A percentile compares a stretch with the other conserved stretches of the same genome.
These are phyloP conservation scores for Colletes collaris DNA, from an alignment of 2,888 invertebrate genomes.

Conservation along the genomic window DNA sequence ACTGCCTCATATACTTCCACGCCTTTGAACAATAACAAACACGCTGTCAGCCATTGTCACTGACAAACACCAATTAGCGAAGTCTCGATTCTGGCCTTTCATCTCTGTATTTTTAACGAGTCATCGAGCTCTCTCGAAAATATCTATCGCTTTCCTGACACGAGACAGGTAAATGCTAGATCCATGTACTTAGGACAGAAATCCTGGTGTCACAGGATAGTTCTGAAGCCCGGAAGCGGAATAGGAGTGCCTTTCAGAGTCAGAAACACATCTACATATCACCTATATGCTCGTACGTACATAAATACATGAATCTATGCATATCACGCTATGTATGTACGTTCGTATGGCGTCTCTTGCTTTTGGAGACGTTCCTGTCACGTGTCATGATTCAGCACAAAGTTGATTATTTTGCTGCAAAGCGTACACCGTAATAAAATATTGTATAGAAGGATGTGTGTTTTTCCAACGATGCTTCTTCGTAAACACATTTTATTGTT, in stretches of 20 bases:
- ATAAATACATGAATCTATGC: background rate
- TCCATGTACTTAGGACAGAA: background rate
- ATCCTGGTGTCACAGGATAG: conserved; percentile 28
- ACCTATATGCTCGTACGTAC: background rate
- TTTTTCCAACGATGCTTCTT: background rate
- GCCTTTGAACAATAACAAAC: conserved; percentile 6
- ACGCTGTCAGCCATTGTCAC: background rate
- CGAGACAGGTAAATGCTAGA: too few relatives aligned
- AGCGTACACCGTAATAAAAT: background rate
- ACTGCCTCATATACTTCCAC: conserved; percentile 23
- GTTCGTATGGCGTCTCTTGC: too few relatives aligned
- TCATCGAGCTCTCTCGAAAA: too few relatives aligned
- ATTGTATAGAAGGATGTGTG: background rate
- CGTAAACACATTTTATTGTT: conserved; percentile 11
- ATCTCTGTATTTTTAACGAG: too few relatives aligned
- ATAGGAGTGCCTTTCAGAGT: conserved; percentile 21
- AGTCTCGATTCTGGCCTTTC: too few relatives aligned
- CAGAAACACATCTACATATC: conserved; percentile 1
- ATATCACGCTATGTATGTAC: background rate
- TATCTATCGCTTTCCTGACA: too few relatives aligned
- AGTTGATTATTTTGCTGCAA: background rate
- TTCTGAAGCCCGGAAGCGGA: conserved; percentile 28
- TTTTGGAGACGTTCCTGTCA: too few relatives aligned
- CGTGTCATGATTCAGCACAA: background rate
- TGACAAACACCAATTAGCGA: too few relatives aligned